These are phyloP conservation scores for Amphipyra berbera DNA, from an alignment of 2,888 invertebrate species.

Conservation along the genomic window DNA sequence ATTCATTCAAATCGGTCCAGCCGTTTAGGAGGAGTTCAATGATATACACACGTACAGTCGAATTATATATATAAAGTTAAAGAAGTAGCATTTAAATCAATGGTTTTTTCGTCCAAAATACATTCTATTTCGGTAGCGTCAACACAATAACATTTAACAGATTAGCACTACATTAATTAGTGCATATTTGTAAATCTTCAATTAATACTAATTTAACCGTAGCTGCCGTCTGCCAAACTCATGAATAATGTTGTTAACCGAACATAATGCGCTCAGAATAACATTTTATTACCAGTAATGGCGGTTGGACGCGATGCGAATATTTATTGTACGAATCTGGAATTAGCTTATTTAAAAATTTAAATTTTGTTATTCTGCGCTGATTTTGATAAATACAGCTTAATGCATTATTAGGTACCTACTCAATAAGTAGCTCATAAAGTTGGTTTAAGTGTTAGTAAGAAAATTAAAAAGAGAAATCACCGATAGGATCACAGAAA, in stretches of 20 bases:
- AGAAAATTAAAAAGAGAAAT: too few species aligned
- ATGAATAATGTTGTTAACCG: slow-evolving; percentile 68
- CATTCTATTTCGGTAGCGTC: neutral
- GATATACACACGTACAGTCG: too few species aligned
- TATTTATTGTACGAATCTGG: slow-evolving; percentile 41
- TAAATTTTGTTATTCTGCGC: too few species aligned
- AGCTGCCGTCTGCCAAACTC: slow-evolving; percentile 47
- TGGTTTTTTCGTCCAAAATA: neutral
- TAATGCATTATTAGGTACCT: too few species aligned
- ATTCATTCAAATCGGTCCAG: too few species aligned
- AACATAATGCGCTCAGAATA: slow-evolving; percentile 65
- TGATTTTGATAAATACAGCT: too few species aligned
- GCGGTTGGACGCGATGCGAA: slow-evolving; percentile 53
- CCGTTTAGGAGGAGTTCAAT: too few species aligned
- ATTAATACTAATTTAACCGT: slow-evolving; percentile 48
- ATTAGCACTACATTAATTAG: slow-evolving; percentile 37
- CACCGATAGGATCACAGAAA: too few species aligned
- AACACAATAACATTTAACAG: slow-evolving; percentile 12
- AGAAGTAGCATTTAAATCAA: too few species aligned
- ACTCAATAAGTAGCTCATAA: too few species aligned
- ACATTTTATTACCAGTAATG: slow-evolving; percentile 65
- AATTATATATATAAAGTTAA: too few species aligned
- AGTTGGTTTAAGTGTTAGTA: too few species aligned
- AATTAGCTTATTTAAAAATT: slow-evolving; percentile 12
- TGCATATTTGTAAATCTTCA: slow-evolving; percentile 39